Conservation (phyloP, 2,113 vertebrate species). For the Chelonoidis abingdonii region DNA sequence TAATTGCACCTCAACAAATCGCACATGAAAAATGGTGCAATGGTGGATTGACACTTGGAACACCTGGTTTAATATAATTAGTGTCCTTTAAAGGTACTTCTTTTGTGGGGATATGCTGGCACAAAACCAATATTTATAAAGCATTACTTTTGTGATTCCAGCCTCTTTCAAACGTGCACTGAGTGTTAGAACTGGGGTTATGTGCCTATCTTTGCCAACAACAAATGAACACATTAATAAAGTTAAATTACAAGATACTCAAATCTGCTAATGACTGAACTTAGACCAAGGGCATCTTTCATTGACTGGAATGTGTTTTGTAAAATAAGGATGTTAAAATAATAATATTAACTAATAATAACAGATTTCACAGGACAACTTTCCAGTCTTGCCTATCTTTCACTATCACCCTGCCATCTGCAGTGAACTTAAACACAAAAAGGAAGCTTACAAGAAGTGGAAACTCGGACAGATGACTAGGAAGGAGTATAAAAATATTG, state of each 20-base stretch:
- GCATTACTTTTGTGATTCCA: background rate
- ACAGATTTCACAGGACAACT: background rate
- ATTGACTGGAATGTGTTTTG: background rate
- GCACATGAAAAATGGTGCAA: background rate
- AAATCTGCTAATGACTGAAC: background rate
- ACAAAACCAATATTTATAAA: slow-evolving; percentile 7
- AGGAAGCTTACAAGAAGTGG: too few relatives aligned
- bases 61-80: slow-evolving; percentile 11
- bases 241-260: slow-evolving; percentile 18
- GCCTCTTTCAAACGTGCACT: background rate
- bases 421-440: too few relatives aligned
- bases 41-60: slow-evolving; percentile 23
- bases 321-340: background rate
- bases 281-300: background rate
- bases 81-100: slow-evolving; percentile 13
- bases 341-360: background rate
- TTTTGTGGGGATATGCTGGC: background rate
- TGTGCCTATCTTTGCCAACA: slow-evolving; percentile 14
- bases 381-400: background rate
- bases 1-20: background rate
- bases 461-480: too few relatives aligned
- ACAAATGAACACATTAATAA: background rate
- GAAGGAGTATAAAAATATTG: too few relatives aligned
- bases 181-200: background rate
- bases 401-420: background rate